Conservation (phyloP, 2,888 invertebrate genomes). For the Phyto melanocephala region DNA sequence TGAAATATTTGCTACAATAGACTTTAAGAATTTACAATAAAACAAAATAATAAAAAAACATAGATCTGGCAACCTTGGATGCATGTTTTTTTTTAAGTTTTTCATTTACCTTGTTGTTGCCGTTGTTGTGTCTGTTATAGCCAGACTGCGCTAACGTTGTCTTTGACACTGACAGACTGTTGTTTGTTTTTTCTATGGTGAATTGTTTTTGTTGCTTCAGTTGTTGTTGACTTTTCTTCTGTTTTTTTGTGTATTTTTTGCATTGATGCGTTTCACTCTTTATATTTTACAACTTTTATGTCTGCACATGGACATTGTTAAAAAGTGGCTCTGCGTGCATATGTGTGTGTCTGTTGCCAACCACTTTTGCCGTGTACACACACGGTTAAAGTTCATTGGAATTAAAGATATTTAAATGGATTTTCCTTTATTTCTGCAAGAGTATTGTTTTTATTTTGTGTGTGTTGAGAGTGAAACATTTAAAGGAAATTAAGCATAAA, state of each 20-base stretch:
- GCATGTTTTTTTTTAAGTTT: constrained; percentile 14
- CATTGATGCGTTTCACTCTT: constrained; percentile 60
- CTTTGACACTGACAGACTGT: constrained; percentile 64
- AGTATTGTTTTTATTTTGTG: background rate
- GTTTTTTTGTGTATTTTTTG: no score
- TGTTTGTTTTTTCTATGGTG: constrained; percentile 5
- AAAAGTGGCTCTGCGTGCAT: constrained; percentile 62
- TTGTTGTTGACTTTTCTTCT: constrained; percentile 41
- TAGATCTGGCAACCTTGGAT: background rate
- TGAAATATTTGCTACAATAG: no score
- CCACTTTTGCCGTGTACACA: constrained; percentile 46
- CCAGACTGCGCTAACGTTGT: constrained; percentile 62
- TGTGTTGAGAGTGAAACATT: background rate
- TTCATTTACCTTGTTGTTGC: constrained; percentile 12
- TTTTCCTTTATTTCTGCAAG: constrained; percentile 26
- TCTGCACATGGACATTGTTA: constrained; percentile 62
- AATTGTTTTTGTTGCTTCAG: constrained; percentile 61
- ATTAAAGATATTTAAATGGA: constrained; percentile 51
- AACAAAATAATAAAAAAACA: no score
- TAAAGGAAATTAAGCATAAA: constrained; percentile 19
- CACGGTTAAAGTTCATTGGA: constrained; percentile 54
- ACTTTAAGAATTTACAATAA: no score
- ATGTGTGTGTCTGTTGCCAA: constrained; percentile 54
- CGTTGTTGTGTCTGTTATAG: constrained; percentile 48
- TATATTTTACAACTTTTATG: constrained; percentile 58